Conservation (phyloP, 2,888 invertebrate species). For the Drosophila incognita region DNA sequence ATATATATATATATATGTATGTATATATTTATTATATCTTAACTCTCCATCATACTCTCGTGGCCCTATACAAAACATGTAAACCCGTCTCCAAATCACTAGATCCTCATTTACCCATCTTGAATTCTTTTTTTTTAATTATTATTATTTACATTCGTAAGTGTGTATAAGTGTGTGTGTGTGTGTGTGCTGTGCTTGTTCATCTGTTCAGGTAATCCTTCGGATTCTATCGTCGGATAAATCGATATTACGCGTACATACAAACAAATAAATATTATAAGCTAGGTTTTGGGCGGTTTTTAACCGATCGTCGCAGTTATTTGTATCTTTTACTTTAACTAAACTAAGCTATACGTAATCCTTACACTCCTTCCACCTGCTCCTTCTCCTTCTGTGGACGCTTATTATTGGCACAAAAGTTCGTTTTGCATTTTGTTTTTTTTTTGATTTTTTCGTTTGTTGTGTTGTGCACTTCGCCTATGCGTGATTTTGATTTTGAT, state of each 20-base stretch:
- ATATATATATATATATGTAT: neutral
- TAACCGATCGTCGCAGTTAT: constrained; percentile 70
- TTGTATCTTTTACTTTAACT: constrained; percentile 49
- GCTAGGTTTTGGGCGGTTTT: constrained; percentile 74
- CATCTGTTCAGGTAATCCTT: constrained; percentile 45
- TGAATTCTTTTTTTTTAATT: neutral
- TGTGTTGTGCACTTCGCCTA: constrained; percentile 40
- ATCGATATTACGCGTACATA: constrained; percentile 49
- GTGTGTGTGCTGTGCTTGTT: constrained; percentile 4
- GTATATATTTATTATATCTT: constrained; percentile 21
- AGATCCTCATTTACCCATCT: constrained; percentile 25
- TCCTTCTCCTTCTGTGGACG: constrained; percentile 6
- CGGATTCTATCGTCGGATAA: constrained; percentile 10
- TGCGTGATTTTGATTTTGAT: constrained; percentile 43
- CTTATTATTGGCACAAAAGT: constrained; percentile 66
- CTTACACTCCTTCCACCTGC: neutral
- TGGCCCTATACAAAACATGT: constrained; percentile 6
- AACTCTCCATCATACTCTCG: neutral
- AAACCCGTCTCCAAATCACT: constrained; percentile 9
- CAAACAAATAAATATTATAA: constrained; percentile 75
- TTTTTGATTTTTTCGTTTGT: neutral
- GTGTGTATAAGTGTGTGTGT: neutral
- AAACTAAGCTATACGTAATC: constrained; percentile 61
- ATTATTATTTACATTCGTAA: constrained; percentile 36
- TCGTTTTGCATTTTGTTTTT: constrained; percentile 2